Evolutionary conservation across 2,113 vertebrate species (phyloP).

Genomic region (Pantherophis guttatus): DNA sequence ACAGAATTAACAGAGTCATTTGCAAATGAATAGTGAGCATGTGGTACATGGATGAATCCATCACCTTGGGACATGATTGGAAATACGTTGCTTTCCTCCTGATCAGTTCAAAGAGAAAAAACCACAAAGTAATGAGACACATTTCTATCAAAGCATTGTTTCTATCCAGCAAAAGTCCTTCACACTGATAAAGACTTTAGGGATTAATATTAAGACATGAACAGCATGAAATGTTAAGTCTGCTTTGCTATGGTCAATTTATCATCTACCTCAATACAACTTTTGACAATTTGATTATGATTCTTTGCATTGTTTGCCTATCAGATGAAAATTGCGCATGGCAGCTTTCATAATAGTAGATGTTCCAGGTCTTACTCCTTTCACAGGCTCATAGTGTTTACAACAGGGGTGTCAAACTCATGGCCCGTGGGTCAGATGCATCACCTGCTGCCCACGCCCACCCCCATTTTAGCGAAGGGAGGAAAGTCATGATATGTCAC

Average conservation of each 20-base stretch:
- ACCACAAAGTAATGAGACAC: constrained; percentile 27
- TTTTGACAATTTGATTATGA: constrained; percentile 24
- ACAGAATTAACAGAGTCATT: neutral
- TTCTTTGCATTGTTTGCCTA: constrained; percentile 12
- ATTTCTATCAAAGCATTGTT: neutral
- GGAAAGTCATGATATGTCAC: too few relatives aligned
- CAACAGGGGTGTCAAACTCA: neutral
- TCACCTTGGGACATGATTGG: constrained; percentile 34
- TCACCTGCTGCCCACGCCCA: too few relatives aligned
- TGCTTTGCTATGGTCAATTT: neutral
- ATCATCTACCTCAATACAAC: neutral
- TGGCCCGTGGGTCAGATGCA: too few relatives aligned
- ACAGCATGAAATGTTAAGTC: constrained; percentile 24
- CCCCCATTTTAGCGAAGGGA: too few relatives aligned
- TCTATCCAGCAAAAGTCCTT: neutral
- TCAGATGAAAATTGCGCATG: neutral
- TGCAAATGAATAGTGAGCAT: constrained; percentile 2
- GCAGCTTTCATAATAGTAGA: neutral
- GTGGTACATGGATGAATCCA: constrained; percentile 34
- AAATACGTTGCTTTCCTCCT: neutral
- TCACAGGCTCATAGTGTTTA: neutral
- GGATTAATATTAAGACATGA: constrained; percentile 34
- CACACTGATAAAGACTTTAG: constrained; percentile 28
- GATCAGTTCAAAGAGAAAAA: neutral
- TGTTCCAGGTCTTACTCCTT: neutral